phyloP scores from a whole-genome alignment of 37 sponge, comb jelly and placozoan species.

The Dysidea cf. avara region DNA sequence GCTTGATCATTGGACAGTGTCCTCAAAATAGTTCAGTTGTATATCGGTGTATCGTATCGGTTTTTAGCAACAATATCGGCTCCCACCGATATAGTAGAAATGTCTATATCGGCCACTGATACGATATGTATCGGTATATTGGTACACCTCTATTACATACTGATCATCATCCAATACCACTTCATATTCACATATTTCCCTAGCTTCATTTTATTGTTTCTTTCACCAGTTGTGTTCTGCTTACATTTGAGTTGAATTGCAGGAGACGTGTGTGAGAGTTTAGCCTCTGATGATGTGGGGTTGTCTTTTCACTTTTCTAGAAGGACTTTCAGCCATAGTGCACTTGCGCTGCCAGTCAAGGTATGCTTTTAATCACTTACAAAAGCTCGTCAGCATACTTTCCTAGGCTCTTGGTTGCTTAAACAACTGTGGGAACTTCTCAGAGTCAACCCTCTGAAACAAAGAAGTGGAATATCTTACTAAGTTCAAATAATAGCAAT shows the following conservation, averaged over 20 bases:
- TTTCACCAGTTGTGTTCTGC: not conserved
- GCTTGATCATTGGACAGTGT: too few species aligned
- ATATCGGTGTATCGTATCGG: too few species aligned
- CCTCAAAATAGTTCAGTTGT: too few species aligned
- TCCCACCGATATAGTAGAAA: too few species aligned
- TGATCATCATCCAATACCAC: not conserved
- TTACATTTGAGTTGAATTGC: not conserved
- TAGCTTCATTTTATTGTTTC: not conserved
- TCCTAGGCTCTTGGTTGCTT: slow-evolving; percentile 1
- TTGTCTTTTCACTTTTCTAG: not conserved
- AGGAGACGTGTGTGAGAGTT: not conserved
- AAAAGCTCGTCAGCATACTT: not conserved
- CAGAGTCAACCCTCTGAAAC: not conserved
- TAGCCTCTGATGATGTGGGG: not conserved
- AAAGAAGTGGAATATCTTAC: too few species aligned
- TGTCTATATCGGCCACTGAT: too few species aligned
- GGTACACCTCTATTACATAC: too few species aligned
- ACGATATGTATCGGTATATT: too few species aligned
- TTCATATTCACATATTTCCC: not conserved
- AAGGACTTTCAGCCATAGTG: not conserved
- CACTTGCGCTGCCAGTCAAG: not conserved
- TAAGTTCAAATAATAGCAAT: too few species aligned
- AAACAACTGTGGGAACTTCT: not conserved
- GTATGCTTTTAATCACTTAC: not conserved
- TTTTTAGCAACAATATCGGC: too few species aligned